Percentiles rank a stretch among this genome's conserved stretches.
Conservation (phyloP, 2,113 vertebrate species). For the Pterocles orientalis region DNA sequence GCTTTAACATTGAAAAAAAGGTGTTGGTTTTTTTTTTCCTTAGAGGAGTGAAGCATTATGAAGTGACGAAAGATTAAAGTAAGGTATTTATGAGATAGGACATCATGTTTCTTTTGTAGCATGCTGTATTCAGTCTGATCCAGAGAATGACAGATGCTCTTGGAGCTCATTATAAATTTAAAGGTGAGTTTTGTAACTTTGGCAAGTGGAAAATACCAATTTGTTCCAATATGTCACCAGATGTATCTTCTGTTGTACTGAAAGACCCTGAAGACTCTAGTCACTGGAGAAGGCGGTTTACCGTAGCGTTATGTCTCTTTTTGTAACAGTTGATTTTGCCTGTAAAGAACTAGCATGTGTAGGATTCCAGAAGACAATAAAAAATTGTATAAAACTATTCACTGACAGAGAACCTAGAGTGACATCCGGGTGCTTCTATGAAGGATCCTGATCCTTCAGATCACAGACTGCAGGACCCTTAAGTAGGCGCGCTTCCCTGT, state of each 20-base stretch:
- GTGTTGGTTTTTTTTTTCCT: not conserved
- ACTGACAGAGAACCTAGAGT: not conserved
- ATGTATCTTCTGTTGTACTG: not conserved
- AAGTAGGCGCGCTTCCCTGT: not conserved
- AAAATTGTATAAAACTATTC: not conserved
- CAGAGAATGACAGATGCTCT: not conserved
- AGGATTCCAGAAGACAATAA: not conserved
- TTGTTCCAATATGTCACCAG: not conserved
- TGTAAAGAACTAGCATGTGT: not conserved
- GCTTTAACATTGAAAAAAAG: not conserved
- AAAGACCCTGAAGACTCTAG: not conserved
- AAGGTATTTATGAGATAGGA: not conserved
- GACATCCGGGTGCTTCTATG: not conserved
- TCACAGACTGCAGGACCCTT: not conserved
- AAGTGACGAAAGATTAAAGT: not conserved
- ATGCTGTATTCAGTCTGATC: not conserved
- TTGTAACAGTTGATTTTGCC: not conserved
- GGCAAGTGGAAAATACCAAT: not conserved
- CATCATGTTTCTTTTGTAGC: not conserved
- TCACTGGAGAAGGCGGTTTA: not conserved
- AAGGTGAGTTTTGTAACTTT: not conserved
- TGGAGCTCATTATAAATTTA: not conserved
- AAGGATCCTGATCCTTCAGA: not conserved
- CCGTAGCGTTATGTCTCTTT: not conserved
- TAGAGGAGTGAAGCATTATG: not conserved